Base-by-base conservation (phyloP, 1,140 invertebrate species). In the Eriocheir sinensis region DNA sequence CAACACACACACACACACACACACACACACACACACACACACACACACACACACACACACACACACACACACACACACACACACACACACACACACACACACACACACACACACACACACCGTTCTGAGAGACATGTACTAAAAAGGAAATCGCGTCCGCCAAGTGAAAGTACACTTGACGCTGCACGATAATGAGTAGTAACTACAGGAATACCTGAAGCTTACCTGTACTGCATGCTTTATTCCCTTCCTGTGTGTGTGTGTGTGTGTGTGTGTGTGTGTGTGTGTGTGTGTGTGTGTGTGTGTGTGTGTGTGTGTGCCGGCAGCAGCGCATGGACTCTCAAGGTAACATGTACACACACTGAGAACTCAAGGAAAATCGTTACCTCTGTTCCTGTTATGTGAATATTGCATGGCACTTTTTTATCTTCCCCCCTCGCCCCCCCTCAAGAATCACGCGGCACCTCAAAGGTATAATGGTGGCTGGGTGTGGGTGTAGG, bases 21-120 rank as follows among this genome's bases (percentile, higher is more conserved):
- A 85, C 34, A 85, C 34, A 85, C 12, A 2, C 41, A 30, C 12
- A 3, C 44, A n/a, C 12, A 41, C 0, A 0, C 30, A 48, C 44
- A 30, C 44, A 48, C 44, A 30, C 40, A n/a, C 53, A 17, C 53
- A 53, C n/a, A 1, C 53, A 53, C n/a, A 32, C 53, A 4, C n/a
- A n/a, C n/a, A 53, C n/a, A 89, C 53, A 53, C n/a, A n/a, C 0
- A 48, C 8, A 89, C 53, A 48, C 2, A 89, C n/a, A 89, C n/a
- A 89, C n/a, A 89, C 2, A 89, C 15, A 89, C 40, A 40, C 40
- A 40, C 40, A 40, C 40, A 40, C 3, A 41, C 15, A 89, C 40
- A 89, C 40, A 89, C 40, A 89, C 40, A 89, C 40, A 89, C 40
- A 89, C 40, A 89, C 40, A 89, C 40, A 89, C n/a, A n/a, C n/a